phyloP scores from a whole-genome alignment of 2,797 vertebrate genomes.

The Smutsia gigantea region DNA sequence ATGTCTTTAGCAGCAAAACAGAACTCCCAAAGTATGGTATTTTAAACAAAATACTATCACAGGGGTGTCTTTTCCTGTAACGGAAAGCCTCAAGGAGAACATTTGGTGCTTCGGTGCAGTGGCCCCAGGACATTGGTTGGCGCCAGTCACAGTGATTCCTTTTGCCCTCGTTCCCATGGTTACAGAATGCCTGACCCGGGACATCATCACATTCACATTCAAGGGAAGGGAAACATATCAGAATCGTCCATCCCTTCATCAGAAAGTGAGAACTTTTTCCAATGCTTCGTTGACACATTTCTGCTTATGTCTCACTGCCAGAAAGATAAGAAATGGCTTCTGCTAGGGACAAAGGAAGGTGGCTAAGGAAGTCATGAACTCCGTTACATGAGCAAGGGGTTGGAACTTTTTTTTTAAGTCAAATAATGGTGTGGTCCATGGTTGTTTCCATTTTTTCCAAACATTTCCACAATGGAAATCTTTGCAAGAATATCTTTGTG shows the following conservation, averaged over 20 bases:
- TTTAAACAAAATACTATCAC: background rate
- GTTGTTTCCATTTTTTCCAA: background rate
- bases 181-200: background rate
- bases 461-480: background rate
- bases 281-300: background rate
- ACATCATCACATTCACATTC: background rate
- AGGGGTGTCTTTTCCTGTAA: background rate
- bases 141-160: background rate
- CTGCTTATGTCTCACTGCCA: background rate
- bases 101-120: background rate
- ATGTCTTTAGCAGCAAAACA: background rate
- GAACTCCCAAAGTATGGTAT: background rate
- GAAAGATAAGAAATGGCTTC: background rate
- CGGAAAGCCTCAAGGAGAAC: background rate
- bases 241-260: background rate
- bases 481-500: background rate
- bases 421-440: background rate
- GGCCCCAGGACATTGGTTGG: background rate
- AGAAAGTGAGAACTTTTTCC: background rate
- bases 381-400: background rate
- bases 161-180: background rate
- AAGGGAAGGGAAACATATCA: background rate
- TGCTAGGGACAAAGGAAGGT: background rate
- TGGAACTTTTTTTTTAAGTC: background rate
- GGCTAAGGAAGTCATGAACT: background rate